A percentile compares a stretch with the other conserved stretches of the same genome.
Conservation (phyloP, 2,888 invertebrate species). For the Caenorhabditis zanzibari region DNA sequence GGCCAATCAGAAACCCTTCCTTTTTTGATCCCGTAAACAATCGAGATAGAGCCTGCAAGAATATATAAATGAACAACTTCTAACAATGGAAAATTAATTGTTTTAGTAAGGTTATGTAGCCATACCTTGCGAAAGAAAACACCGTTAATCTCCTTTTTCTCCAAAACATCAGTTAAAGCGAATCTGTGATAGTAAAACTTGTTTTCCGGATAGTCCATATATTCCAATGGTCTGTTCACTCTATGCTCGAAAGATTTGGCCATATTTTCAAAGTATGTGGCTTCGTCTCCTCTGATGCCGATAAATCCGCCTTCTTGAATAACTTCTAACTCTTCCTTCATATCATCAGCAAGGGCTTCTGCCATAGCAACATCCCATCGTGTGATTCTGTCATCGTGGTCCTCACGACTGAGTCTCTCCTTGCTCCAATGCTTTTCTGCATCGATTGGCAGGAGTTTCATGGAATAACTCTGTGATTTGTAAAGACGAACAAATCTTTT, state of each 20-base stretch:
- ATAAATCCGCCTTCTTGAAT: not conserved
- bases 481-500: not conserved
- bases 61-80: no score
- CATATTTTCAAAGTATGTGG: not conserved
- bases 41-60: no score
- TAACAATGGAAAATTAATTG: no score
- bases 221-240: not conserved
- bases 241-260: not conserved
- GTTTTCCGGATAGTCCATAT: not conserved
- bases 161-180: not conserved
- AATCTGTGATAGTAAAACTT: not conserved
- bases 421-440: constrained; percentile 8
- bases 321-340: not conserved
- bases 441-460: not conserved
- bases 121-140: not conserved
- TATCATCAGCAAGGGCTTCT: not conserved
- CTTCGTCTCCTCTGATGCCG: not conserved
- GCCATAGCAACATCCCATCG: constrained; percentile 18
- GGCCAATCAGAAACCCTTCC: no score
- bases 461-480: not conserved
- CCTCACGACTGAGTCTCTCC: not conserved
- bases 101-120: no score
- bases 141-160: not conserved
- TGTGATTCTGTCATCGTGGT: constrained; percentile 8
- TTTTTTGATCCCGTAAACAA: no score